These are phyloP conservation scores for Crocuta crocuta DNA, from an alignment of 2,113 vertebrate genomes.

Conservation along the genomic window DNA sequence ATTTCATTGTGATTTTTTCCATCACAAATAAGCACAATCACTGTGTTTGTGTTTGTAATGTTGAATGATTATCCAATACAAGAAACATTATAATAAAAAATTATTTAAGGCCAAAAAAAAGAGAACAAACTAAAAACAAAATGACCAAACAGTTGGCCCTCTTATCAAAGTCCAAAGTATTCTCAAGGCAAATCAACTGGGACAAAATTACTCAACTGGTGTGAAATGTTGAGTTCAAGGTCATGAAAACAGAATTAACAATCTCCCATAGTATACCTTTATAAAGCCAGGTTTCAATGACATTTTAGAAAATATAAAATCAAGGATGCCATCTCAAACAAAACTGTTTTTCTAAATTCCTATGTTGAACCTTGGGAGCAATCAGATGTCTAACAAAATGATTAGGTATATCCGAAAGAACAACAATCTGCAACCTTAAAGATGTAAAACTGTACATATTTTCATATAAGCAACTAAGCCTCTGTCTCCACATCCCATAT, in stretches of 20 bases:
- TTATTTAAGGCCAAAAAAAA: no score
- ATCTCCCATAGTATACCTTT: background rate
- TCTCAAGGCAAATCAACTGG: constrained; percentile 30
- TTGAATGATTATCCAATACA: background rate
- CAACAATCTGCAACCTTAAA: background rate
- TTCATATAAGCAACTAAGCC: background rate
- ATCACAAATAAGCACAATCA: background rate
- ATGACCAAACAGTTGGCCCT: background rate
- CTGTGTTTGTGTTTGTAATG: background rate
- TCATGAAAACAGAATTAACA: constrained; percentile 31
- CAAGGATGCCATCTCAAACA: constrained; percentile 9
- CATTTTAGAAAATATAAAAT: constrained; percentile 46
- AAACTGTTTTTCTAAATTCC: constrained; percentile 13
- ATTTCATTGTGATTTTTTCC: background rate
- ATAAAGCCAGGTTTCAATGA: background rate
- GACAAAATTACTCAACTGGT: constrained; percentile 68
- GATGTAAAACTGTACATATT: background rate
- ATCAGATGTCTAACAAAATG: background rate
- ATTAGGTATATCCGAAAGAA: background rate
- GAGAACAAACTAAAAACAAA: constrained; percentile 46
- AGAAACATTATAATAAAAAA: background rate
- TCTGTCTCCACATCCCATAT: background rate
- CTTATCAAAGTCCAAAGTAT: constrained; percentile 72
- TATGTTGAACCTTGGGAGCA: background rate
- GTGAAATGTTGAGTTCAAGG: constrained; percentile 54